These are phyloP conservation scores for Drosophila mercatorum DNA, from an alignment of 2,888 invertebrate genomes.

Conservation along the genomic window DNA sequence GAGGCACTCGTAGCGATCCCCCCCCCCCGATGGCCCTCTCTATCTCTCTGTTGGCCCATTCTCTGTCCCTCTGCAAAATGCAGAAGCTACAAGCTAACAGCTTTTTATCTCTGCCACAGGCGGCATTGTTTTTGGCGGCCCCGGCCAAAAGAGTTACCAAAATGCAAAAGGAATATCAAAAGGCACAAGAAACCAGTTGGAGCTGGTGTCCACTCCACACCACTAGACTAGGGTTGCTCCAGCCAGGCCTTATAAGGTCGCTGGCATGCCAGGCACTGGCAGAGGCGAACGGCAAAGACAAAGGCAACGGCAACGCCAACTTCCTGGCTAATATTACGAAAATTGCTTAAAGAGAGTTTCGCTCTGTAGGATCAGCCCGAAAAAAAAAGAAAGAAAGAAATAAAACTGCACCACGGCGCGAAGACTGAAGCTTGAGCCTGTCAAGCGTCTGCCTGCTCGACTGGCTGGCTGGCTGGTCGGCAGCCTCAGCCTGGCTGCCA, in stretches of 20 bases:
- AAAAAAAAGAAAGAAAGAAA: not conserved
- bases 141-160: conserved; percentile 52
- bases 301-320: conserved; percentile 47
- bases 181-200: conserved; percentile 49
- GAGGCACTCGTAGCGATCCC: conserved; percentile 20
- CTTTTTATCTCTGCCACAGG: conserved; percentile 79
- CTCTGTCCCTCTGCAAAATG: conserved; percentile 62
- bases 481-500: conserved; percentile 28
- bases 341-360: conserved; percentile 71
- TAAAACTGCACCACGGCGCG: conserved; percentile 45
- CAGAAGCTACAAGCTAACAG: conserved; percentile 83
- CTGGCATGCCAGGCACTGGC: conserved; percentile 61
- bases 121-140: conserved; percentile 72
- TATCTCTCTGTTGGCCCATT: not conserved
- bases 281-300: conserved; percentile 19
- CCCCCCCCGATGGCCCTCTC: not conserved
- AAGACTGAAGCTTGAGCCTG: conserved; percentile 38
- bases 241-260: conserved; percentile 71
- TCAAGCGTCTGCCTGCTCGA: conserved; percentile 40
- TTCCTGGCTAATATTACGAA: conserved; percentile 79
- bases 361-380: conserved; percentile 62
- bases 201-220: conserved; percentile 37
- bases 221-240: conserved; percentile 26
- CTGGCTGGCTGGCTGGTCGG: conserved; percentile 1
- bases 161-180: conserved; percentile 29